Conservation (phyloP, 2,797 vertebrate species). For the Scolopax bukidnonensis region DNA sequence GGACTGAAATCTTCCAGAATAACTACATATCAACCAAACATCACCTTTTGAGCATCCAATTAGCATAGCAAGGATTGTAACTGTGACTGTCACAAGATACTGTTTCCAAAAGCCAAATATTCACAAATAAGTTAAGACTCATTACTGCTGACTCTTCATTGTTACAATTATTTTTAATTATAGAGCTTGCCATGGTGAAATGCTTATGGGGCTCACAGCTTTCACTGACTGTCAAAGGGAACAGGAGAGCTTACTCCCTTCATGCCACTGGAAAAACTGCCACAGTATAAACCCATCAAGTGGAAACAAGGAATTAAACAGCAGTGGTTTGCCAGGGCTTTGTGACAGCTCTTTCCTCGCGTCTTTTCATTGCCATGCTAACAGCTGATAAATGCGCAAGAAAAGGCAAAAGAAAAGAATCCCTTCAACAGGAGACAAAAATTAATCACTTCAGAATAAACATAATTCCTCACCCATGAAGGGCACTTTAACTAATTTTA, state of each 20-base stretch:
- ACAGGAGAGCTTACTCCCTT: not conserved
- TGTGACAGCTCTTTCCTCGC: not conserved
- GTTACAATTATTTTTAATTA: slow-evolving; percentile 13
- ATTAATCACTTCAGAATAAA: slow-evolving; percentile 37
- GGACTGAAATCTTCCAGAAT: not conserved
- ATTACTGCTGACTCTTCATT: not conserved
- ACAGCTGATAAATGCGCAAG: not conserved
- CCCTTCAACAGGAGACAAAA: slow-evolving; percentile 7
- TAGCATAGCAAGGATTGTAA: not conserved
- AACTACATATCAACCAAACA: not conserved
- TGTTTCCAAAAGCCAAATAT: not conserved
- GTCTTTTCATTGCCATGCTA: not conserved
- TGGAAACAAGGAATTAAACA: slow-evolving; percentile 19
- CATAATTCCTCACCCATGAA: slow-evolving; percentile 58
- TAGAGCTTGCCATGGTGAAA: not conserved
- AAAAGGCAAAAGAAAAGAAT: slow-evolving; percentile 24
- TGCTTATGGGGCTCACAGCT: not conserved
- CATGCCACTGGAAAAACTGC: not conserved
- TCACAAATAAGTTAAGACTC: not conserved
- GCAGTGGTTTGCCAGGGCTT: not conserved
- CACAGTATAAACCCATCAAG: not conserved
- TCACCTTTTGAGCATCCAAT: not conserved
- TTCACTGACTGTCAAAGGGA: not conserved
- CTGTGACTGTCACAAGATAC: not conserved
- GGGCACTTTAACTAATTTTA: slow-evolving; percentile 48